Evolutionary conservation across 1,140 invertebrate species (phyloP).

Genomic region (Drosophila mayri): DNA sequence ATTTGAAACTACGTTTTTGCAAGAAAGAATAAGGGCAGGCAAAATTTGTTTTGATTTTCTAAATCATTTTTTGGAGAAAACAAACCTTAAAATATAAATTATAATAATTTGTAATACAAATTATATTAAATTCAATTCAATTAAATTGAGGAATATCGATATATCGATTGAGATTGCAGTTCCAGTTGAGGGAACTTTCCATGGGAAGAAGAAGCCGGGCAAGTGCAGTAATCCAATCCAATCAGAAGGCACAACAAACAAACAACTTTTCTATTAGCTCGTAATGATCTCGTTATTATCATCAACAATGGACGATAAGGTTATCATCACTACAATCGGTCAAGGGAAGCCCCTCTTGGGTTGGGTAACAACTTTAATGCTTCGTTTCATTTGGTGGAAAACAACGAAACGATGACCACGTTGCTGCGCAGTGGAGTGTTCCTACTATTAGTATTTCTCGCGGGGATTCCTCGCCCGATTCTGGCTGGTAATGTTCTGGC

Average conservation of each 20-base stretch:
- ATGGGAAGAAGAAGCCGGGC: not conserved
- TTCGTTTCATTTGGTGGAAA: constrained; percentile 32
- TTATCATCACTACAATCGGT: constrained; percentile 12
- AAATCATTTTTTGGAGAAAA: not conserved
- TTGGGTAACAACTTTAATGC: constrained; percentile 26
- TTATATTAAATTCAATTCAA: too few relatives aligned
- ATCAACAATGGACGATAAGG: constrained; percentile 27
- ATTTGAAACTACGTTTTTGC: not conserved
- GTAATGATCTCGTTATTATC: not conserved
- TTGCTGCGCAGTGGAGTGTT: constrained; percentile 11
- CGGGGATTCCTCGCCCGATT: not conserved
- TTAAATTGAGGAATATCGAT: not conserved
- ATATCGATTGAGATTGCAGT: not conserved
- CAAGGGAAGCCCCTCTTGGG: not conserved
- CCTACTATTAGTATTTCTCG: constrained; percentile 7
- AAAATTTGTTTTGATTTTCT: not conserved
- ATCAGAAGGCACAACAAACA: constrained; percentile 30
- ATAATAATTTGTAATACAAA: too few relatives aligned
- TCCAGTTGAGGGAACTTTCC: constrained; percentile 2
- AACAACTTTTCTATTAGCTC: not conserved
- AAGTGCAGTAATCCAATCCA: constrained; percentile 14
- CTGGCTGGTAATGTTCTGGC: constrained; percentile 86
- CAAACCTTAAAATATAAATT: not conserved
- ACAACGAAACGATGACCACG: constrained; percentile 33
- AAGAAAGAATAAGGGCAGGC: not conserved